Conservation (phyloP, 2,888 invertebrate species). For the Tipula vernalis region DNA sequence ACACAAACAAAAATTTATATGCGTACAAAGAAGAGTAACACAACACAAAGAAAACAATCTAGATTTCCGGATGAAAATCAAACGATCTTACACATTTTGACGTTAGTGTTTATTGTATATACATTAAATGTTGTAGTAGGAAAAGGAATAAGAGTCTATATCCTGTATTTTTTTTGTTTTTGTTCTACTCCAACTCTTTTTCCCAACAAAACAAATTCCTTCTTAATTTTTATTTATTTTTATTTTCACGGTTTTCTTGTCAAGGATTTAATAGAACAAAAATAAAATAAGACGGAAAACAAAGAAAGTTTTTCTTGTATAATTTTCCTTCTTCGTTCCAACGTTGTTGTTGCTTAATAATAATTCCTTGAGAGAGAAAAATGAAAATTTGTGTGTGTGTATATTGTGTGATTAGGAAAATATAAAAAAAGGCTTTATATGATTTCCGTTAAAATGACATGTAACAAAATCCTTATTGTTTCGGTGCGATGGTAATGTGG, state of each 20-base stretch:
- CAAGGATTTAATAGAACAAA: slow-evolving; percentile 8
- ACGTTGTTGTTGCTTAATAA: background rate
- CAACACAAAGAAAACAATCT: background rate
- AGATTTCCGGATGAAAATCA: slow-evolving; percentile 7
- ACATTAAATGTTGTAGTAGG: background rate
- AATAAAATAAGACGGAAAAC: background rate
- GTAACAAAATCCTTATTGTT: slow-evolving; percentile 6
- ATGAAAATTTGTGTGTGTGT: background rate
- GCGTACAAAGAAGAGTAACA: background rate
- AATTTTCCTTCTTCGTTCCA: background rate
- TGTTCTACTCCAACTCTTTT: background rate
- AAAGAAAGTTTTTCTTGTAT: slow-evolving; percentile 5
- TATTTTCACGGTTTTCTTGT: slow-evolving; percentile 8
- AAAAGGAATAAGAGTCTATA: background rate
- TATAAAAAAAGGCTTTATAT: slow-evolving; percentile 5
- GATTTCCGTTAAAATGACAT: slow-evolving; percentile 8
- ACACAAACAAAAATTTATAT: background rate
- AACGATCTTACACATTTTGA: background rate
- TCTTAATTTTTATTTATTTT: background rate
- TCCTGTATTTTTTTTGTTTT: background rate
- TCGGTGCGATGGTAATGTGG: background rate
- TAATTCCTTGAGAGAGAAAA: background rate
- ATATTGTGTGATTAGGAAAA: background rate
- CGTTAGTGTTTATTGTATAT: background rate
- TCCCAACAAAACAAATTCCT: background rate